Base-by-base conservation (phyloP, 2,797 vertebrate species). In the Dendrocincla fuliginosa region DNA sequence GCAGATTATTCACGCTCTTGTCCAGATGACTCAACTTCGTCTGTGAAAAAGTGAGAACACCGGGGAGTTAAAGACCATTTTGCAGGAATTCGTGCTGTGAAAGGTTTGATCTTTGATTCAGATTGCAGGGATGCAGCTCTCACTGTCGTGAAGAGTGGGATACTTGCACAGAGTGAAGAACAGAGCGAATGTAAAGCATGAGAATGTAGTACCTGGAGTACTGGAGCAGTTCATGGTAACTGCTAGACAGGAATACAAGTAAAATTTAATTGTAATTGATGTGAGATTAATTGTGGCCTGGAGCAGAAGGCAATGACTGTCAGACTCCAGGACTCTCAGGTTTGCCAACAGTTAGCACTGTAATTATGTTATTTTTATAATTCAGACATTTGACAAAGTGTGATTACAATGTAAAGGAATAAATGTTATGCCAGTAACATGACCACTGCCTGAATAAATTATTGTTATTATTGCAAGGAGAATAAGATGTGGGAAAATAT, bases 281-380 rank as follows among this genome's bases (percentile, higher is more conserved):
- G 22, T 23, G 57, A 79, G 20, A 82, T 73, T 79, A 83, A 91
- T 87, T 71, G 42, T 56, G 63, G n/a, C 47, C 68, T 83, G 39
- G 16, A 91, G 64, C 41, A 85, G 76, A 32, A 94, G n/a, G 71
- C 52, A 73, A 16, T 11, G 33, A 44, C 67, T 64, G 49, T 49
- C 82, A 74, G 41, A 60, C 13, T 59, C 24, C 60, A 78, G 24
- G 65, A 56, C 67, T 61, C 49, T 33, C 14, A 79, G 50, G 33
- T 16, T 0, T 93, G 63, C 25, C 13, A 16, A 57, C 12, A 2
- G 6, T 46, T 91, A 84, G 27, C 56, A 56, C 32, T 52, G 23
- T 60, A 93, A 84, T 91, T 89, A 91, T 47, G 67, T 60, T 82
- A 60, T 82, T 93, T 61, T 86, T 89, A 33, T 70, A 90, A 84